These are phyloP conservation scores for Perodicticus potto DNA, from an alignment of 2,797 vertebrate genomes.

Conservation along the genomic window DNA sequence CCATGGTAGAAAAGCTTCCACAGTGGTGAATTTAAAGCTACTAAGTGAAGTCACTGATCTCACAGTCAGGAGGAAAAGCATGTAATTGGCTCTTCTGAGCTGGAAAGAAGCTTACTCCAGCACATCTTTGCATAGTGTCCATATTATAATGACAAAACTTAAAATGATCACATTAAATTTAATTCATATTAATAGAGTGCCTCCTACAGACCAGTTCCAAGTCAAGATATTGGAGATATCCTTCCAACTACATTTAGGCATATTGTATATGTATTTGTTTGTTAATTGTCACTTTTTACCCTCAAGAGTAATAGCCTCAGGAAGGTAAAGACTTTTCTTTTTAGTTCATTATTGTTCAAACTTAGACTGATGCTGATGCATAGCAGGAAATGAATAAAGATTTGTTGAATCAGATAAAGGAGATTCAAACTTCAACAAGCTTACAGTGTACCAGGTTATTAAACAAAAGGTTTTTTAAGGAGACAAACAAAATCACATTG, in stretches of 20 bases:
- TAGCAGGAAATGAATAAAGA: not conserved
- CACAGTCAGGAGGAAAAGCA: conserved; percentile 4
- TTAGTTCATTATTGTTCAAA: conserved; percentile 11
- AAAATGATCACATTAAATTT: conserved; percentile 14
- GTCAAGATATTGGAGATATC: not conserved
- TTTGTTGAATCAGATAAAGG: conserved; percentile 24
- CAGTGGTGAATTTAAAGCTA: not conserved
- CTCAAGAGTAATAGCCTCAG: not conserved
- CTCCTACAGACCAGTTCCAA: not conserved
- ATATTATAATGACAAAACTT: not conserved
- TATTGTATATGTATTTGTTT: not conserved
- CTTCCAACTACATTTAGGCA: not conserved
- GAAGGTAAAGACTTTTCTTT: not conserved
- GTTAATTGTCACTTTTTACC: not conserved
- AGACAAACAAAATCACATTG: not conserved
- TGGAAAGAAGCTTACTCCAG: not conserved
- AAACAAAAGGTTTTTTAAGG: conserved; percentile 33
- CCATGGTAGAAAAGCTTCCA: not conserved
- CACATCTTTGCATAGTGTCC: not conserved
- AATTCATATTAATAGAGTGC: not conserved
- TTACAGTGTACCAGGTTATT: not conserved
- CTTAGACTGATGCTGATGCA: not conserved
- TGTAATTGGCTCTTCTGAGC: not conserved
- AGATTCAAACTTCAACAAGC: not conserved
- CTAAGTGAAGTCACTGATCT: not conserved